Percentiles rank a stretch among this genome's conserved stretches.
Evolutionary conservation across 2,797 vertebrate species (phyloP).

Genomic region (Cynodonichthys magdalenae): DNA sequence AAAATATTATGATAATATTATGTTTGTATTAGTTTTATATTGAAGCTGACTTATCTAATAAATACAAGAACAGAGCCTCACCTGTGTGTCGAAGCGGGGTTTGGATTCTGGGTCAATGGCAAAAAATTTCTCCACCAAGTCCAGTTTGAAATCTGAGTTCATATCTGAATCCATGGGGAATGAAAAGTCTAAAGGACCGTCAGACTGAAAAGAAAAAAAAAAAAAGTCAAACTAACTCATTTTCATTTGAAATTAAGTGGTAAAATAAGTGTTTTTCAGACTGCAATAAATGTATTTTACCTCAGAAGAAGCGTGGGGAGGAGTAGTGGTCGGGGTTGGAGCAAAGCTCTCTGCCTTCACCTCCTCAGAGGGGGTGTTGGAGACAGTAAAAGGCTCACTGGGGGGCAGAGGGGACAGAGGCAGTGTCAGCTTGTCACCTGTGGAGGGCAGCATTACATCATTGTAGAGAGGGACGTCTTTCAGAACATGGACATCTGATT

Average conservation of each 20-base stretch:
- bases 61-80: slow-evolving; percentile 49
- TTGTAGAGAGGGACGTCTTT: slow-evolving; percentile 94
- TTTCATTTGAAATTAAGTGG: neutral
- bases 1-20: no score
- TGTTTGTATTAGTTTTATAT: no score
- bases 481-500: slow-evolving; percentile 86
- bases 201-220: slow-evolving; percentile 76
- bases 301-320: slow-evolving; percentile 83
- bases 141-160: slow-evolving; percentile 92
- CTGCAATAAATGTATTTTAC: slow-evolving; percentile 62
- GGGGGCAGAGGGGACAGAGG: slow-evolving; percentile 86
- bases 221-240: slow-evolving; percentile 1
- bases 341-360: slow-evolving; percentile 80
- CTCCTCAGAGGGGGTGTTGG: slow-evolving; percentile 80
- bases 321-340: slow-evolving; percentile 76
- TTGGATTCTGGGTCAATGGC: slow-evolving; percentile 94
- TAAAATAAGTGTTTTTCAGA: neutral
- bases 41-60: no score
- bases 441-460: slow-evolving; percentile 95
- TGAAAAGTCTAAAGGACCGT: slow-evolving; percentile 86
- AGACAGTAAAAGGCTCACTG: slow-evolving; percentile 83
- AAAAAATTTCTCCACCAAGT: slow-evolving; percentile 96
- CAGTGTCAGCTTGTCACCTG: slow-evolving; percentile 85
- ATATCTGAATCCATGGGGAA: slow-evolving; percentile 92
- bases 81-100: slow-evolving; percentile 90